Evolutionary conservation across 2,113 vertebrate species (phyloP).

Genomic region (Myotis yumanensis): DNA sequence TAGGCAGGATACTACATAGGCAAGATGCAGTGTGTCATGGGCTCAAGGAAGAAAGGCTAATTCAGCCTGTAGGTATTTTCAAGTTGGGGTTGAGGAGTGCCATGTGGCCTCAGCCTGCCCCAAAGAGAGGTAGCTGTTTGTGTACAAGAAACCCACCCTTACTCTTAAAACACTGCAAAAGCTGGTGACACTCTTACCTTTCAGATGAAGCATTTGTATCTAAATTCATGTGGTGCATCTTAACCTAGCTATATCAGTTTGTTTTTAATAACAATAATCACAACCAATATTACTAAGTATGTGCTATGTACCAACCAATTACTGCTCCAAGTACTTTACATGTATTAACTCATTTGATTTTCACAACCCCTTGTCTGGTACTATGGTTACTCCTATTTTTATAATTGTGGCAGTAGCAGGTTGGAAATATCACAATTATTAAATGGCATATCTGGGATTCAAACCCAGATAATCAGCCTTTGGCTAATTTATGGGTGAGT

Average conservation of each 20-base stretch:
- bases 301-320: neutral
- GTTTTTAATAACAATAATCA: neutral
- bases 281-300: neutral
- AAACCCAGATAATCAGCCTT: neutral
- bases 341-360: neutral
- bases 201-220: constrained; percentile 23
- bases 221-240: neutral
- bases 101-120: neutral
- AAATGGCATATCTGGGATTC: neutral
- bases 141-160: neutral
- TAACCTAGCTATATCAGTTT: neutral
- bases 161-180: neutral
- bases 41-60: neutral
- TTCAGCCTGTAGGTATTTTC: neutral
- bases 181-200: neutral
- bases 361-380: neutral
- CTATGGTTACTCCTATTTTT: neutral
- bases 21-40: neutral
- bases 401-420: neutral
- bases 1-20: neutral
- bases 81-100: neutral
- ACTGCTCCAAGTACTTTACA: neutral
- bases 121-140: neutral
- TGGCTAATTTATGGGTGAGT: neutral
- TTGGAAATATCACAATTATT: neutral